phyloP scores from a whole-genome alignment of 1,140 invertebrate genomes.

The Zaprionus kolodkinae region DNA sequence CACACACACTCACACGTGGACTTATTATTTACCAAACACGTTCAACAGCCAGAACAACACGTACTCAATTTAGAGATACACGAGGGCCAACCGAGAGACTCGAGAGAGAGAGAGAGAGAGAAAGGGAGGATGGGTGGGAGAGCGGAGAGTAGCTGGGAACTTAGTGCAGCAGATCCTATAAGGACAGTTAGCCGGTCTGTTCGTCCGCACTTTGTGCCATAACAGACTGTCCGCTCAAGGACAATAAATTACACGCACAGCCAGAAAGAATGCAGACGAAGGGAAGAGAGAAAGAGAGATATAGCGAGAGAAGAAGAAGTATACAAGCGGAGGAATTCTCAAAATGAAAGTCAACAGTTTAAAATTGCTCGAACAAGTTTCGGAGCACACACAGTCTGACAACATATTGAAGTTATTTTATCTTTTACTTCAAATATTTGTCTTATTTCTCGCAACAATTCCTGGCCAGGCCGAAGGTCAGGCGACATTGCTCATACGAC shows the following conservation, averaged over 20 bases:
- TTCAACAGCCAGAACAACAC: conserved; percentile 75
- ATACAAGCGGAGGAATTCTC: conserved; percentile 1
- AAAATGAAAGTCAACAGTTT: conserved; percentile 50
- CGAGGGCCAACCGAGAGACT: conserved; percentile 16
- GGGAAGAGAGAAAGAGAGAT: background rate
- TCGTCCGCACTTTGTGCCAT: conserved; percentile 10
- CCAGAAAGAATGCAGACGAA: conserved; percentile 3
- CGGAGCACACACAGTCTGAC: conserved; percentile 5
- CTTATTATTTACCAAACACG: conserved; percentile 76
- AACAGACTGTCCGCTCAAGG: conserved; percentile 30
- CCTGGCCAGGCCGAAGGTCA: conserved; percentile 48
- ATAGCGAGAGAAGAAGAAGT: background rate
- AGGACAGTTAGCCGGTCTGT: conserved; percentile 44
- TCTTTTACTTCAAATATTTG: conserved; percentile 52
- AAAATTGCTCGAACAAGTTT: conserved; percentile 28
- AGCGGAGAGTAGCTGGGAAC: background rate
- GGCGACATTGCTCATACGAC: conserved; percentile 38
- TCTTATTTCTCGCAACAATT: conserved; percentile 19
- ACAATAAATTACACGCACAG: conserved; percentile 63
- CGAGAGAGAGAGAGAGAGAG: background rate
- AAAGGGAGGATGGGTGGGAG: background rate
- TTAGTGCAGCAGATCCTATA: conserved; percentile 47
- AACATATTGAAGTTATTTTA: conserved; percentile 50
- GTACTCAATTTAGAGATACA: conserved; percentile 78
- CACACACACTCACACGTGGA: conserved; percentile 41